Percentiles rank a stretch among this genome's conserved stretches.
These are phyloP conservation scores for Nannoperca obscura DNA, from an alignment of 2,797 vertebrate genomes.

Conservation along the genomic window DNA sequence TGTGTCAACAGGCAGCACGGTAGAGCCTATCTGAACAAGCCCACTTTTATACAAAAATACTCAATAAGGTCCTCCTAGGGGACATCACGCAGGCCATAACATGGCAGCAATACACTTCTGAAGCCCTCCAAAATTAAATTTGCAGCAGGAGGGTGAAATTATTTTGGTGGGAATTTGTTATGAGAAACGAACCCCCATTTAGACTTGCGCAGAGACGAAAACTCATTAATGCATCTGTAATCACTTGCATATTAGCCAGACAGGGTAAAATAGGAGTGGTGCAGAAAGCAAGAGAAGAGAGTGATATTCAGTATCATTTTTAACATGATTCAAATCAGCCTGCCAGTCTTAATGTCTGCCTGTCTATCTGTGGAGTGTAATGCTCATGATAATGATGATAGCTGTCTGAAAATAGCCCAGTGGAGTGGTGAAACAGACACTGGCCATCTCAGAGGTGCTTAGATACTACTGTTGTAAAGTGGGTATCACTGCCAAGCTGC, in stretches of 20 bases:
- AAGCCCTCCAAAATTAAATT: conserved; percentile 63
- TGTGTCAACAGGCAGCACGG: conserved; percentile 29
- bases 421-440: conserved; percentile 39
- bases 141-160: conserved; percentile 58
- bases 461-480: conserved; percentile 33
- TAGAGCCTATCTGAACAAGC: conserved; percentile 42
- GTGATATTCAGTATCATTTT: conserved; percentile 54
- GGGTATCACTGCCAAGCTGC: conserved; percentile 15
- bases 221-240: conserved; percentile 75
- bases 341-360: conserved; percentile 51
- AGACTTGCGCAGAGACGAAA: conserved; percentile 62
- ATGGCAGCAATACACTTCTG: conserved; percentile 57
- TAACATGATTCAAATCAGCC: conserved; percentile 57
- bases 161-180: conserved; percentile 72
- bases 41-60: conserved; percentile 59
- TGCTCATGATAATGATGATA: conserved; percentile 56
- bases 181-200: conserved; percentile 69
- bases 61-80: conserved; percentile 52
- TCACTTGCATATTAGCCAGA: conserved; percentile 72
- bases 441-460: conserved; percentile 26
- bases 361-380: conserved; percentile 42
- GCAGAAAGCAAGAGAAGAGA: conserved; percentile 58
- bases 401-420: conserved; percentile 58
- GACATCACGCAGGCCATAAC: conserved; percentile 50
- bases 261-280: conserved; percentile 57